Evolutionary conservation across 2,888 invertebrate genomes (phyloP), one percentile per base, ranked within the genome.

Genomic region (Chloromyia formosa): DNA sequence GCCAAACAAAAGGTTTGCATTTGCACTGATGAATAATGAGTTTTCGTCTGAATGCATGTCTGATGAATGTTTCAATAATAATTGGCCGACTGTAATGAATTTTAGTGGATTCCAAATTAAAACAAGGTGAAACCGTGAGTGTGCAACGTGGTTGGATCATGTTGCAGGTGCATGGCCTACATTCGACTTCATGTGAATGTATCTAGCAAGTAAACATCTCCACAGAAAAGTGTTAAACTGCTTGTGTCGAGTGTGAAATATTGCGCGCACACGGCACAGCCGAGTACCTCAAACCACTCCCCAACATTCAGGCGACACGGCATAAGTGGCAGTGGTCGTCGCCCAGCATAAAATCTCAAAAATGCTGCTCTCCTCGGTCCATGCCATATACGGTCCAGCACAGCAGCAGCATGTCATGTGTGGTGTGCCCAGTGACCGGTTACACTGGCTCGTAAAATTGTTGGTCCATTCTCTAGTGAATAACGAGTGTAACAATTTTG

Each of bases 101-200:
- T 2, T 35, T 35, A 7, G 27, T 35, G 2, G 2, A 7, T 2
- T 35, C 27, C 27, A 35, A 35, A 35, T 35, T 35, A n/a, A 49
- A 49, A 49, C 16, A 12, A n/a, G 49, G 49, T 49, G 35, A 62
- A 62, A 62, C 35, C 14, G 49, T 16, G 18, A 2, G 62, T 18
- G 62, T 27, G n/a, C 16, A 62, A 23, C 12, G 40, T 62, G 62
- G 40, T 49, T 49, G n/a, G 35, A 23, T 1, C 4, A 5, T 56
- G 18, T n/a, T 27, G 16, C 62, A 62, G 62, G 62, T 62, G 62
- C 23, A 62, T 62, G 62, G 40, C 62, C 60, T 60, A 60, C 60
- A 60, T 60, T 60, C 10, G 12, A 22, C 23, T 10, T 14, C n/a
- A 12, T 23, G 9, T 16, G 40, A 62, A 35, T 40, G 40, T 12